phyloP scores from a whole-genome alignment of 2,888 invertebrate genomes.

The Ophion obscuratus region DNA sequence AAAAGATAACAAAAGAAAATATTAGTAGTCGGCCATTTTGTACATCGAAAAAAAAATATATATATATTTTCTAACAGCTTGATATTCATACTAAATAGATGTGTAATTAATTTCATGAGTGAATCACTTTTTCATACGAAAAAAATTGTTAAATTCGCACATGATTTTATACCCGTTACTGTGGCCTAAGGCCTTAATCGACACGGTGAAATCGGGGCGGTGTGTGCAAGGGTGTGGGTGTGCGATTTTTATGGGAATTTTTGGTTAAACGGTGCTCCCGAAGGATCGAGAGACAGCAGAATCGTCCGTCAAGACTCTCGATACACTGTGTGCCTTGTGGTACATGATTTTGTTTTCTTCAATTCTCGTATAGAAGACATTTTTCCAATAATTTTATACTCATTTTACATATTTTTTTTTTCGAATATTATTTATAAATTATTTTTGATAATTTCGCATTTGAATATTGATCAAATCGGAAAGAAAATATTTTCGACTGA shows the following conservation, averaged over 20 bases:
- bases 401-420: not conserved
- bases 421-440: not conserved
- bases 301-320: conserved; percentile 23
- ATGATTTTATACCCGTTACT: too few relatives aligned
- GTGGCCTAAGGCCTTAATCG: not conserved
- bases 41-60: too few relatives aligned
- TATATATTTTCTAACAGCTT: too few relatives aligned
- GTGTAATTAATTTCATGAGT: too few relatives aligned
- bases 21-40: too few relatives aligned
- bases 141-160: too few relatives aligned
- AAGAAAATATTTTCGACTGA: not conserved
- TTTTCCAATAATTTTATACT: not conserved
- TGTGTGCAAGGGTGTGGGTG: not conserved
- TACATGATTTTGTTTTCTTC: not conserved
- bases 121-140: too few relatives aligned
- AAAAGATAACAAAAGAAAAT: too few relatives aligned
- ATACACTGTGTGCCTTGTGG: not conserved
- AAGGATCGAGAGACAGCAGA: conserved; percentile 12
- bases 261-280: conserved; percentile 36
- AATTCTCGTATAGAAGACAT: not conserved
- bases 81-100: too few relatives aligned
- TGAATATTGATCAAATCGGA: not conserved
- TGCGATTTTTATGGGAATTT: conserved; percentile 18
- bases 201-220: not conserved
- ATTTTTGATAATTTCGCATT: not conserved